Conservation (phyloP, 2,888 invertebrate genomes). For the Lepas anatifera region DNA sequence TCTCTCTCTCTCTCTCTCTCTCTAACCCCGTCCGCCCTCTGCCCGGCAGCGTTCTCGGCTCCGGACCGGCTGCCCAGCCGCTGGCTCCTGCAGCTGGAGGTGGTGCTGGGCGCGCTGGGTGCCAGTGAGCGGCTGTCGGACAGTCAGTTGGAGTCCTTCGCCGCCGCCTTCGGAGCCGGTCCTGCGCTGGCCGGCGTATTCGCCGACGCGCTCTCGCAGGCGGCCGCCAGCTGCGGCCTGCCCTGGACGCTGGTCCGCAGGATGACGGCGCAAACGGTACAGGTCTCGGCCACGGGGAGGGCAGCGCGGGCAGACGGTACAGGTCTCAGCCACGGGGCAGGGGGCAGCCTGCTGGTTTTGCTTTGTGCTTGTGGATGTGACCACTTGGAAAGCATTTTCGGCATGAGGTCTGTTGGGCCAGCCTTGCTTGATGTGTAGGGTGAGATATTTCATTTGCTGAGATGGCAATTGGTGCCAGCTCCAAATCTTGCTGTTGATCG, state of each 20-base stretch:
- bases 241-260: not conserved
- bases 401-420: too few species aligned
- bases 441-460: too few species aligned
- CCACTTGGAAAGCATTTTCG: too few species aligned
- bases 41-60: not conserved
- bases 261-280: slow-evolving; percentile 5
- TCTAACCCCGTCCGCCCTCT: not conserved
- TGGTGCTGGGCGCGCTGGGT: not conserved
- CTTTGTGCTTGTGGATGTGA: too few species aligned
- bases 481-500: too few species aligned
- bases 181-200: not conserved
- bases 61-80: not conserved
- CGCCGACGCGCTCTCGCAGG: not conserved
- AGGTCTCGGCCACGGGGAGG: too few species aligned
- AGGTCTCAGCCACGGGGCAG: too few species aligned
- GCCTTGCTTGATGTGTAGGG: too few species aligned
- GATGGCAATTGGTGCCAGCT: too few species aligned
- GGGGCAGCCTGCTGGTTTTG: too few species aligned
- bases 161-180: not conserved
- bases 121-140: not conserved
- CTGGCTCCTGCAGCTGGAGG: slow-evolving; percentile 8
- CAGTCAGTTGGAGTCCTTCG: not conserved
- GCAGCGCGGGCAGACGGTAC: too few species aligned
- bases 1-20: not conserved
- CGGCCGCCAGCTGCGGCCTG: not conserved